These are phyloP conservation scores for Cephus sareptanus DNA, from an alignment of 2,888 invertebrate species.

Conservation along the genomic window DNA sequence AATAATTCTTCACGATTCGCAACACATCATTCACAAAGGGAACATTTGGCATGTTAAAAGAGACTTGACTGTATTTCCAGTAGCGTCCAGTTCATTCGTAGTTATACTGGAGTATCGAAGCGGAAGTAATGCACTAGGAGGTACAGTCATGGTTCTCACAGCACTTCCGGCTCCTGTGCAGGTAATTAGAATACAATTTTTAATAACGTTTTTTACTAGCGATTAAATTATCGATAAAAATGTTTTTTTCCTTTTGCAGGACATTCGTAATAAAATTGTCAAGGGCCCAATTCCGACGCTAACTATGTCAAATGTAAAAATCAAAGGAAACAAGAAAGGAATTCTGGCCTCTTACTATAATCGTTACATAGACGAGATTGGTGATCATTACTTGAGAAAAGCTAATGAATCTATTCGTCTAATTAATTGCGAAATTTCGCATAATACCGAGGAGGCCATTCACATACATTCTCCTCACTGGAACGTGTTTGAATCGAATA, in stretches of 20 bases:
- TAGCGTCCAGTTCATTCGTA: constrained; percentile 85
- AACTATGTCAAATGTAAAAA: constrained; percentile 77
- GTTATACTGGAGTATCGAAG: constrained; percentile 84
- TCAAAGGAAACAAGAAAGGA: constrained; percentile 84
- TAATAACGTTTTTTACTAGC: not conserved
- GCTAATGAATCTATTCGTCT: constrained; percentile 88
- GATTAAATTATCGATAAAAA: not conserved
- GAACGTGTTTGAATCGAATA: constrained; percentile 86
- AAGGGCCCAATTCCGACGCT: constrained; percentile 85
- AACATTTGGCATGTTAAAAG: constrained; percentile 82
- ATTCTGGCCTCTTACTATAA: constrained; percentile 89
- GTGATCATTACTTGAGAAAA: constrained; percentile 87
- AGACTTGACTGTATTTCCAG: constrained; percentile 91
- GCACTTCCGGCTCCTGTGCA: constrained; percentile 78
- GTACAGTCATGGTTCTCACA: constrained; percentile 82
- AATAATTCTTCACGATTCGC: constrained; percentile 82
- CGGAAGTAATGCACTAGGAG: constrained; percentile 82
- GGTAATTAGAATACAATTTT: constrained; percentile 43
- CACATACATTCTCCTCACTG: constrained; percentile 86
- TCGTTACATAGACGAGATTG: constrained; percentile 85
- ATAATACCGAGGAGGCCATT: constrained; percentile 84
- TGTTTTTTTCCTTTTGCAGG: constrained; percentile 60
- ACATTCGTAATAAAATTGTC: constrained; percentile 78
- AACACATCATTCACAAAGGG: constrained; percentile 72
- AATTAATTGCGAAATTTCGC: constrained; percentile 82